Percentiles rank a stretch among this genome's conserved stretches.
phyloP scores from a whole-genome alignment of 1,140 invertebrate species.

The fruit fly (Drosophila melanogaster) region DNA sequence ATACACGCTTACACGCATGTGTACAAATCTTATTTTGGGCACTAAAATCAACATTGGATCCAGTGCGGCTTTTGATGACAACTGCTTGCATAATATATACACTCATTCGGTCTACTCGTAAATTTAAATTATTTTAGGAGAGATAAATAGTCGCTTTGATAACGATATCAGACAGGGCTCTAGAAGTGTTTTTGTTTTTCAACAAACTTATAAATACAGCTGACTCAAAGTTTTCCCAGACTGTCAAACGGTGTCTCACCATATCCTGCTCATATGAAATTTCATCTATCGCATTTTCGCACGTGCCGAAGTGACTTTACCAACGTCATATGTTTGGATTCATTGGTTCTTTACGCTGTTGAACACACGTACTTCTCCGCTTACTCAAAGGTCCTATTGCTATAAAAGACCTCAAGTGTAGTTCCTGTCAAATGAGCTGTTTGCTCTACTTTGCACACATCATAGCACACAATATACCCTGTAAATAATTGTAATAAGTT shows the following conservation, averaged over 20 bases:
- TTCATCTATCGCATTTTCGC: background rate
- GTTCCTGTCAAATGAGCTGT: background rate
- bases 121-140: background rate
- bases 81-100: background rate
- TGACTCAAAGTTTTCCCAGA: conserved; percentile 5
- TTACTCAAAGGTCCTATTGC: background rate
- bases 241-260: conserved; percentile 3
- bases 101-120: background rate
- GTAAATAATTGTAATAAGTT: too few relatives aligned
- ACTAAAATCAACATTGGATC: too few relatives aligned
- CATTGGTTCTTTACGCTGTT: background rate
- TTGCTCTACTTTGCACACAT: background rate
- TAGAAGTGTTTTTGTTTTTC: too few relatives aligned
- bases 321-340: background rate
- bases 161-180: background rate
- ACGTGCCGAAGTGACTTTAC: conserved; percentile 16
- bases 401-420: background rate
- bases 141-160: background rate
- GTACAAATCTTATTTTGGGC: too few relatives aligned
- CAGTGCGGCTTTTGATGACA: too few relatives aligned
- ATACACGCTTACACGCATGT: too few relatives aligned
- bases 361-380: background rate
- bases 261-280: conserved; percentile 9
- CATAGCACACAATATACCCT: too few relatives aligned
- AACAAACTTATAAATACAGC: background rate